These are phyloP conservation scores for Patagioenas fasciata DNA, from an alignment of 2,113 vertebrate species.

Conservation along the genomic window DNA sequence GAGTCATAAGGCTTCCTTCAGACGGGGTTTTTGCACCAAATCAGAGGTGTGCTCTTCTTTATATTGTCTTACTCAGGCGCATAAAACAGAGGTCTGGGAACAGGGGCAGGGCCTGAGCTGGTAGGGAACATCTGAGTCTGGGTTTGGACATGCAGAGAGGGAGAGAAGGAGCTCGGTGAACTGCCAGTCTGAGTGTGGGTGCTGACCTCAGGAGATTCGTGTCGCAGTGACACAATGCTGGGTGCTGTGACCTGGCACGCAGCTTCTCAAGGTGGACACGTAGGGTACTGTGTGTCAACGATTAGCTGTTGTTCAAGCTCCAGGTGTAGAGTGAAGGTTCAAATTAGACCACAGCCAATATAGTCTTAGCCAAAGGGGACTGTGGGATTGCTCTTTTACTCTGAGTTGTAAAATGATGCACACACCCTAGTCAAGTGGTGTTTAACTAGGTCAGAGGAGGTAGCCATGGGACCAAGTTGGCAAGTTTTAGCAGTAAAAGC, in stretches of 20 bases:
- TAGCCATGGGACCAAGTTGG: neutral
- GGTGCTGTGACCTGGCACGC: neutral
- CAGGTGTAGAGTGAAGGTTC: neutral
- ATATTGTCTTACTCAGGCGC: neutral
- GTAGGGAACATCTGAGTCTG: neutral
- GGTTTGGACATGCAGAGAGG: neutral
- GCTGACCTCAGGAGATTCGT: neutral
- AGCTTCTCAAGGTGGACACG: neutral
- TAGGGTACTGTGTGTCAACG: neutral
- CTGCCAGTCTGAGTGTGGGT: neutral
- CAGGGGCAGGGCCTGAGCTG: neutral
- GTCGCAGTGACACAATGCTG: neutral
- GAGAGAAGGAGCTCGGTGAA: neutral
- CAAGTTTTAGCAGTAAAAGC: slow-evolving; percentile 25
- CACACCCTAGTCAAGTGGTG: neutral
- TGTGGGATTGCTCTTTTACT: neutral
- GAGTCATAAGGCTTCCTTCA: neutral
- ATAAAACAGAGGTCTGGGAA: neutral
- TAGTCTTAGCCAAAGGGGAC: neutral
- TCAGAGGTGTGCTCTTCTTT: neutral
- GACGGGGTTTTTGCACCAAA: neutral
- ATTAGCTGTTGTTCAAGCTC: neutral
- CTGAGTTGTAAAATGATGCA: neutral
- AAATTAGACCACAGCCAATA: neutral
- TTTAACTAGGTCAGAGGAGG: neutral